These are phyloP conservation scores for Cydia strobilella DNA, from an alignment of 1,140 invertebrate genomes.

Conservation along the genomic window DNA sequence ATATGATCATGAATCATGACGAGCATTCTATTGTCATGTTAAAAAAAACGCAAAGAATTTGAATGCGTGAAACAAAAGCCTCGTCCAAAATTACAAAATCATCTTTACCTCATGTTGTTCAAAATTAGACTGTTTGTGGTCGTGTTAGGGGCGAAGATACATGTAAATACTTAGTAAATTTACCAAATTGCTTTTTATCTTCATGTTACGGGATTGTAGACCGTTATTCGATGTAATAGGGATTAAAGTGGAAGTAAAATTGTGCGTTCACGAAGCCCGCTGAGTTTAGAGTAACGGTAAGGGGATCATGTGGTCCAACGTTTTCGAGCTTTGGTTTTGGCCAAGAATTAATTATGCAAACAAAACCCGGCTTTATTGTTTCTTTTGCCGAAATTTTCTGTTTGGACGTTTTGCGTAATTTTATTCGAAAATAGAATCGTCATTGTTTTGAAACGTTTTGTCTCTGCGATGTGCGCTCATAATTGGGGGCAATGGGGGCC, in stretches of 20 bases:
- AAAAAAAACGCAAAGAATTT: slow-evolving; percentile 57
- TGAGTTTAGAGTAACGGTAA: slow-evolving; percentile 72
- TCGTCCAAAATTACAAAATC: neutral
- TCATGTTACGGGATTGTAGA: slow-evolving; percentile 16
- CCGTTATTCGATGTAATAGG: slow-evolving; percentile 42
- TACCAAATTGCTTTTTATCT: neutral
- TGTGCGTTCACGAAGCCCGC: slow-evolving; percentile 48
- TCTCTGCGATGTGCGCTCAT: slow-evolving; percentile 23
- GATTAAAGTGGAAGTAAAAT: slow-evolving; percentile 26
- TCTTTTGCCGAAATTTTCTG: slow-evolving; percentile 56
- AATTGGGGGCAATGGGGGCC: slow-evolving; percentile 12
- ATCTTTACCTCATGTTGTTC: neutral
- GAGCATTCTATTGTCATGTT: slow-evolving; percentile 64
- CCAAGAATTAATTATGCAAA: slow-evolving; percentile 72
- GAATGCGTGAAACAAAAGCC: slow-evolving; percentile 60
- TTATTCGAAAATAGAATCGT: slow-evolving; percentile 52
- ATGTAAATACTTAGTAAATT: slow-evolving; percentile 1
- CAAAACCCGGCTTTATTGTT: slow-evolving; percentile 65
- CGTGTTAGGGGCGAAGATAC: neutral
- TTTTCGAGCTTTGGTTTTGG: slow-evolving; percentile 58
- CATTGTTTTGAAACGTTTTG: slow-evolving; percentile 33
- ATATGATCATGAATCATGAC: too few species aligned
- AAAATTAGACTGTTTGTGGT: neutral
- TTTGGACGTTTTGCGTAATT: slow-evolving; percentile 78
- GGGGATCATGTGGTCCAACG: slow-evolving; percentile 64